These are phyloP conservation scores for Ennomos fuscantarius DNA, from an alignment of 2,888 invertebrate genomes.

Conservation along the genomic window DNA sequence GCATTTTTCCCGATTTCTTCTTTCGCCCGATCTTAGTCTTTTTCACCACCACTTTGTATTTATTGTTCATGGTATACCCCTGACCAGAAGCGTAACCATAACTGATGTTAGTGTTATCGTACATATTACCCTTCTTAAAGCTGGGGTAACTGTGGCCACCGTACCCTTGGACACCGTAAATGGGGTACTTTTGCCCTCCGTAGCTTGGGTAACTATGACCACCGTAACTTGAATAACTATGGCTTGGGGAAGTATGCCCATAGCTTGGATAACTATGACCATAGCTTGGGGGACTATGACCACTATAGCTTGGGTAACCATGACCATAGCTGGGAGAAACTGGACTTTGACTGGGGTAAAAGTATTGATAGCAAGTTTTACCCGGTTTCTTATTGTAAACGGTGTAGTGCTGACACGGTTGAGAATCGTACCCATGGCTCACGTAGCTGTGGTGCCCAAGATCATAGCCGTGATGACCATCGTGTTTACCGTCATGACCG, in stretches of 20 bases:
- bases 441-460: slow-evolving; percentile 16
- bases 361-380: slow-evolving; percentile 48
- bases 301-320: slow-evolving; percentile 17
- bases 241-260: slow-evolving; percentile 14
- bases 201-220: slow-evolving; percentile 18
- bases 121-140: slow-evolving; percentile 55
- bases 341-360: slow-evolving; percentile 7
- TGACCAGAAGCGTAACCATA: slow-evolving; percentile 62
- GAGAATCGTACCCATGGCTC: slow-evolving; percentile 22
- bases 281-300: slow-evolving; percentile 6
- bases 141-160: slow-evolving; percentile 41
- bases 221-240: slow-evolving; percentile 8
- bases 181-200: slow-evolving; percentile 12
- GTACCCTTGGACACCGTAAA: slow-evolving; percentile 19
- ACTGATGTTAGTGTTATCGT: slow-evolving; percentile 49
- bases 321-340: slow-evolving; percentile 7
- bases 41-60: slow-evolving; percentile 67
- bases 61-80: slow-evolving; percentile 61
- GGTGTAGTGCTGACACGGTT: slow-evolving; percentile 18
- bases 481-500: slow-evolving; percentile 45
- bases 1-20: slow-evolving; percentile 53
- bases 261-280: slow-evolving; percentile 41
- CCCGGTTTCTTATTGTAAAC: slow-evolving; percentile 18
- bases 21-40: slow-evolving; percentile 58
- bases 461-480: slow-evolving; percentile 33